Percentiles rank a stretch among this genome's conserved stretches.
phyloP scores from a whole-genome alignment of 2,888 invertebrate genomes.

The Anticlea derivata region DNA sequence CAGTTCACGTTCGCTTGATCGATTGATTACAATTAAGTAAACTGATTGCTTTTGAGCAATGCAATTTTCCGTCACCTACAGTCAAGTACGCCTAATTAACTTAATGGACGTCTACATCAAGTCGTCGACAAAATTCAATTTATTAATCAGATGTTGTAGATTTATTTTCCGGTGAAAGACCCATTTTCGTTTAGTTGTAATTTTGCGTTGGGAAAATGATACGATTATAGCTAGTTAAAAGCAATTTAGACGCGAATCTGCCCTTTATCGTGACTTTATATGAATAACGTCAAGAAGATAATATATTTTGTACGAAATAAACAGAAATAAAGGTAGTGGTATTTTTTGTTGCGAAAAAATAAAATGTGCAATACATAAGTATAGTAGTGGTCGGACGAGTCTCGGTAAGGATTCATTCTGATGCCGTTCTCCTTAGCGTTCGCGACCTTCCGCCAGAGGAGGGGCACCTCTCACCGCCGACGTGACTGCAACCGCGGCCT shows the following conservation, averaged over 20 bases:
- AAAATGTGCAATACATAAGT: conserved; percentile 9
- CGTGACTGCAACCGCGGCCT: conserved; percentile 83
- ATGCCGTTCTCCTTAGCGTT: conserved; percentile 77
- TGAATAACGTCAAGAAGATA: conserved; percentile 46
- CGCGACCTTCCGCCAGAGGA: conserved; percentile 79
- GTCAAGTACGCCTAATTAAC: conserved; percentile 47
- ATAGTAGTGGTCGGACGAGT: conserved; percentile 55
- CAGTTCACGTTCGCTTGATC: conserved; percentile 42
- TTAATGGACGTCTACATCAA: conserved; percentile 43
- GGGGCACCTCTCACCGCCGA: conserved; percentile 81
- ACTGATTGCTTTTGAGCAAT: conserved; percentile 49
- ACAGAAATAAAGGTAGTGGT: conserved; percentile 6
- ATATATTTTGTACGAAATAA: conserved; percentile 27
- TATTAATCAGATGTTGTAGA: conserved; percentile 25
- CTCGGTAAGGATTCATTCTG: conserved; percentile 75
- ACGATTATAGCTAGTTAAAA: conserved; percentile 60
- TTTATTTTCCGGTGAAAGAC: conserved; percentile 66
- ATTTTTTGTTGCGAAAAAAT: conserved; percentile 5
- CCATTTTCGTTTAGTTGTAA: conserved; percentile 54
- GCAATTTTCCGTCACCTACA: conserved; percentile 51
- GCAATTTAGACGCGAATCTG: conserved; percentile 49
- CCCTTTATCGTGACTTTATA: conserved; percentile 54
- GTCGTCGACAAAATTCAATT: conserved; percentile 44
- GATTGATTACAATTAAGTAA: conserved; percentile 56
- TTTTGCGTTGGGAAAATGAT: conserved; percentile 60